phyloP scores from a whole-genome alignment of 2,888 invertebrate genomes.

The Pseudococcus viburni region DNA sequence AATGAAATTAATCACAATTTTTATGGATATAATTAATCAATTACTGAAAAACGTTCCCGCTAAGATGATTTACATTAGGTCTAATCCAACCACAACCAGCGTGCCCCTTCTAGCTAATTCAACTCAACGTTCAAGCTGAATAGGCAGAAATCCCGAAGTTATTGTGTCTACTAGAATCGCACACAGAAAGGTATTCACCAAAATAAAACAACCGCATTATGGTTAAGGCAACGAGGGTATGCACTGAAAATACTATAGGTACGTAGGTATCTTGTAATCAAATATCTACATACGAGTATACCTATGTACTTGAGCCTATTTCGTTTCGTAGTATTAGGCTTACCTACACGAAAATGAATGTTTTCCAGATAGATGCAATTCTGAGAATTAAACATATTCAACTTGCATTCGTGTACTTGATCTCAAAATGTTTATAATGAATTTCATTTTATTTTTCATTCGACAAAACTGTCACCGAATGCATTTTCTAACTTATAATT shows the following conservation, averaged over 20 bases:
- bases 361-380: background rate
- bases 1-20: conserved; percentile 77
- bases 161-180: background rate
- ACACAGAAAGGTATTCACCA: background rate
- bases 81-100: conserved; percentile 13
- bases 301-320: background rate
- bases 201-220: background rate
- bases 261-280: background rate
- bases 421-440: background rate
- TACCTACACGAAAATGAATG: background rate
- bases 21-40: conserved; percentile 78
- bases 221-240: background rate
- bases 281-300: background rate
- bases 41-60: conserved; percentile 78
- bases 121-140: background rate
- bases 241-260: conserved; percentile 1
- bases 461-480: background rate
- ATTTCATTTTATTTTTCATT: background rate
- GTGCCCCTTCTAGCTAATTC: background rate
- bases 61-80: conserved; percentile 75
- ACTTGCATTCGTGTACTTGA: conserved; percentile 3
- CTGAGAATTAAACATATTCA: background rate
- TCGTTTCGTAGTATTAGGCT: background rate
- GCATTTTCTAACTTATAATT: conserved; percentile 2
- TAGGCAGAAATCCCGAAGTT: background rate